Evolutionary conservation across 2,797 vertebrate species (phyloP).

Genomic region (Spinibarbus caldwelli): DNA sequence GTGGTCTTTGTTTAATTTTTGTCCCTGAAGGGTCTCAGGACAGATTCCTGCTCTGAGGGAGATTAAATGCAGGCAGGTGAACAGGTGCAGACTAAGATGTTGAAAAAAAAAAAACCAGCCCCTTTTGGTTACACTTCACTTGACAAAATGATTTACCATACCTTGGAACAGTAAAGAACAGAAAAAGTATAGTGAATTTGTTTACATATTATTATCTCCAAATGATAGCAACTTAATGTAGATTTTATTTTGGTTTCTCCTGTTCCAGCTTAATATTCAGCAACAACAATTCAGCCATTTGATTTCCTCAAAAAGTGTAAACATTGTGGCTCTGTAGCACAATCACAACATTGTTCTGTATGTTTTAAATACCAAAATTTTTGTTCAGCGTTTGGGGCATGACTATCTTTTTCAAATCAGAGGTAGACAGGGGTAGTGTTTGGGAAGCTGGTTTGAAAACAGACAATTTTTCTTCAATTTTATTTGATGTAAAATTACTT

Average conservation of each 20-base stretch:
- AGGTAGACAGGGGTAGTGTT: background rate
- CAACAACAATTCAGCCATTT: background rate
- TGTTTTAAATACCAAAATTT: background rate
- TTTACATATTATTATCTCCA: background rate
- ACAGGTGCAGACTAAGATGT: background rate
- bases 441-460: background rate
- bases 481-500: background rate
- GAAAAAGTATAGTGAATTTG: background rate
- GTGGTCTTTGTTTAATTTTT: background rate
- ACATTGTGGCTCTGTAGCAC: background rate
- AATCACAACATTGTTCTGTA: background rate
- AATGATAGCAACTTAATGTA: background rate
- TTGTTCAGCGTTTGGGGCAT: background rate
- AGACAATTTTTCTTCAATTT: background rate
- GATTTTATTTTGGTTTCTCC: background rate
- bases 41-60: background rate
- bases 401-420: background rate
- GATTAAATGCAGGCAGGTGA: background rate
- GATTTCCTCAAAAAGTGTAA: background rate
- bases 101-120: background rate
- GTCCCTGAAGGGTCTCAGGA: background rate
- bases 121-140: background rate
- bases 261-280: background rate
- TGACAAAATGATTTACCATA: background rate
- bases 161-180: background rate